These are phyloP conservation scores for Tetramorium parvispinum DNA, from an alignment of 1,140 invertebrate genomes.

Conservation along the genomic window DNA sequence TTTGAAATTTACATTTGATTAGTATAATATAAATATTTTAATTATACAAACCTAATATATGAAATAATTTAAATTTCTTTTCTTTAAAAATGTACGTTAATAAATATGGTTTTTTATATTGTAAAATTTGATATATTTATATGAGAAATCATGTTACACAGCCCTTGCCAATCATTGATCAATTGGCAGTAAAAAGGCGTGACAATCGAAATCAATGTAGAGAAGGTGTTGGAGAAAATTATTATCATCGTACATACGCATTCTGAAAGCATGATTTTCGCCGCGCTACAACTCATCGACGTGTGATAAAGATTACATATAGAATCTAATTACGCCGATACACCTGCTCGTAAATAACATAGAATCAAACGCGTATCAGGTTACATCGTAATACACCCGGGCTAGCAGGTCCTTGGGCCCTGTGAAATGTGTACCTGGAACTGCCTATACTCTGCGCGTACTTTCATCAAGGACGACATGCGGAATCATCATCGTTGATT, in stretches of 20 bases:
- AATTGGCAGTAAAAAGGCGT: slow-evolving; percentile 39
- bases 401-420: slow-evolving; percentile 50
- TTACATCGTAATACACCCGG: slow-evolving; percentile 72
- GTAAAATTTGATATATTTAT: background rate
- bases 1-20: background rate
- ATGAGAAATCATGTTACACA: background rate
- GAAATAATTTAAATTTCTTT: background rate
- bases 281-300: slow-evolving; percentile 13
- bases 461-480: slow-evolving; percentile 44
- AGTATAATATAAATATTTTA: background rate
- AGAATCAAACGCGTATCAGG: slow-evolving; percentile 74
- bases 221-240: slow-evolving; percentile 57
- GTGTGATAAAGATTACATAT: slow-evolving; percentile 70
- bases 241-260: slow-evolving; percentile 63
- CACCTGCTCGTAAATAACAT: slow-evolving; percentile 76
- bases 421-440: slow-evolving; percentile 38
- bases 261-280: slow-evolving; percentile 62
- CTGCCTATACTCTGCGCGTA: slow-evolving; percentile 8
- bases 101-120: background rate
- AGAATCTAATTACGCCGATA: slow-evolving; percentile 74
- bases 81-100: background rate
- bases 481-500: slow-evolving; percentile 49
- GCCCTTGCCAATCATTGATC: background rate
- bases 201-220: slow-evolving; percentile 68
- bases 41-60: background rate